These are phyloP conservation scores for Siderastrea radians DNA, from an alignment of 92 coral and sea anemone genomes.

Conservation along the genomic window DNA sequence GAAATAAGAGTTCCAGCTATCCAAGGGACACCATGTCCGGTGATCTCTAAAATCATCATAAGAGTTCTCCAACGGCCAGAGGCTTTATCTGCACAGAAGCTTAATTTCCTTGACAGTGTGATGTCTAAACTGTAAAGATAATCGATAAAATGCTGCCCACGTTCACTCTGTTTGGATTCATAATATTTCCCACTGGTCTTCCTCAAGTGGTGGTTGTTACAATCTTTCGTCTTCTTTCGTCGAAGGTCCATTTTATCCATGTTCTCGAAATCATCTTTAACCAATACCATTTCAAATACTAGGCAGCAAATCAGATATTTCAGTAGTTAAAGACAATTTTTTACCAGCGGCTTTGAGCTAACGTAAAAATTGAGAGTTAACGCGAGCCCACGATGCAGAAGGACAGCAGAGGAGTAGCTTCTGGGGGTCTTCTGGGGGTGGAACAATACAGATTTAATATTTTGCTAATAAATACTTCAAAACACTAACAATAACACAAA, in stretches of 20 bases:
- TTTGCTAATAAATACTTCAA: not conserved
- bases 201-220: not conserved
- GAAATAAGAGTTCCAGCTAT: constrained; percentile 76
- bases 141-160: not conserved
- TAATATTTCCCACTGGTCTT: not conserved
- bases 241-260: not conserved
- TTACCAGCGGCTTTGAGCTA: too few species aligned
- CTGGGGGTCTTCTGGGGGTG: not conserved
- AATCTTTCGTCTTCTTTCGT: constrained; percentile 3
- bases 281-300: not conserved
- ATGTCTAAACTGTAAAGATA: constrained; percentile 66
- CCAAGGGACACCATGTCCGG: constrained; percentile 99
- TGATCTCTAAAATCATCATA: constrained; percentile 78
- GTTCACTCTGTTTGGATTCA: not conserved
- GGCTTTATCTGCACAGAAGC: constrained; percentile 75
- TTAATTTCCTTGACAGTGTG: constrained; percentile 66
- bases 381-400: not conserved
- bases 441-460: not conserved
- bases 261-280: not conserved
- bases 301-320: not conserved
- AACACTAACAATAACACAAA: not conserved
- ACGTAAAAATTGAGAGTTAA: not conserved
- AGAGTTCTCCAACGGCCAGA: constrained; percentile 72
- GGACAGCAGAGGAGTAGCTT: not conserved
- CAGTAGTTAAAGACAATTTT: too few species aligned